A percentile compares a stretch with the other conserved stretches of the same genome.
Conservation (phyloP, 2,113 vertebrate genomes). For the Sprattus sprattus region DNA sequence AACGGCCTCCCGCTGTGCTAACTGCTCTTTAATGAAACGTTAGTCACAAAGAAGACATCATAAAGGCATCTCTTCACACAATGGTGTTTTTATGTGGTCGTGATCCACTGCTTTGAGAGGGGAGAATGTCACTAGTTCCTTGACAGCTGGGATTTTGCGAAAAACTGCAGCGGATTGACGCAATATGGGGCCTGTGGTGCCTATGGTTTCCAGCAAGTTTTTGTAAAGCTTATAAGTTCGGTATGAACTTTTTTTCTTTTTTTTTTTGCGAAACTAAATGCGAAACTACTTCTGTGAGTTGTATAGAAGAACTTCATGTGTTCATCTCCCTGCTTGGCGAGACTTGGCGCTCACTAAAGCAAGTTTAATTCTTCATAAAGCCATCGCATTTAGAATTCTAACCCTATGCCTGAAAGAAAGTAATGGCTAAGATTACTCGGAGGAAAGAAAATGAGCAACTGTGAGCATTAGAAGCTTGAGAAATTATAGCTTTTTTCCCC, state of each 20-base stretch:
- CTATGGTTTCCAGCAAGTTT: not conserved
- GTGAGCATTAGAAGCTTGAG: slow-evolving; percentile 59
- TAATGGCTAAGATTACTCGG: slow-evolving; percentile 59
- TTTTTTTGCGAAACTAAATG: not conserved
- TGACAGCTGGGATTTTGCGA: not conserved
- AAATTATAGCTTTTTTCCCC: slow-evolving; percentile 59
- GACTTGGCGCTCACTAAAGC: slow-evolving; percentile 48
- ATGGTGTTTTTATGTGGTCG: not conserved
- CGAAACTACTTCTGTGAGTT: not conserved
- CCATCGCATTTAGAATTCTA: slow-evolving; percentile 45
- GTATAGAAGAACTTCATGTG: slow-evolving; percentile 47
- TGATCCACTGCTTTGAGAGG: slow-evolving; percentile 5
- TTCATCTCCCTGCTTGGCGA: slow-evolving; percentile 45
- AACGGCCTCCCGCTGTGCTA: slow-evolving; percentile 3
- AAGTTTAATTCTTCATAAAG: slow-evolving; percentile 63
- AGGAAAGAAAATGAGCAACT: slow-evolving; percentile 56
- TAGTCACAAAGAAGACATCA: slow-evolving; percentile 13
- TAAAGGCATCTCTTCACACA: slow-evolving; percentile 6
- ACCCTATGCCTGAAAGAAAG: slow-evolving; percentile 37
- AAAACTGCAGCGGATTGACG: not conserved
- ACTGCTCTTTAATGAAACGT: slow-evolving; percentile 6
- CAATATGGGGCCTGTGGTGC: not conserved
- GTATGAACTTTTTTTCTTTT: not conserved
- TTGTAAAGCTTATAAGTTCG: not conserved
- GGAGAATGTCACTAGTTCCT: slow-evolving; percentile 14